Evolutionary conservation across 1,140 invertebrate species (phyloP), one percentile per base, ranked within the genome.

Genomic region (Apis laboriosa): DNA sequence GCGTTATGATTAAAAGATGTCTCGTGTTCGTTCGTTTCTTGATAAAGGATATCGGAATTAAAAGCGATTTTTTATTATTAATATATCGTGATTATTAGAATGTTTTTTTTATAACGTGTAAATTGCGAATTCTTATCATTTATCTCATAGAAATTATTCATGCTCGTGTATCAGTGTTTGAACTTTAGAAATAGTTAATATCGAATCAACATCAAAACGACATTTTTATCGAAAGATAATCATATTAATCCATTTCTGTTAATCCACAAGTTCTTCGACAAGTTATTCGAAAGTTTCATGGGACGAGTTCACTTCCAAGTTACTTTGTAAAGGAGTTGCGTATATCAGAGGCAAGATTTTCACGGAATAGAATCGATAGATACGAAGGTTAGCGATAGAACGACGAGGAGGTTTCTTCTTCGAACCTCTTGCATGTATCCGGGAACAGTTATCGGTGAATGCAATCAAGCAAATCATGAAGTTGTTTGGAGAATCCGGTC

Each of bases 401-500:
- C 49, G 75, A 61, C n/a, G 75, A 61, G 19, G 79, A 85, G 77
- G 58, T 79, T 79, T 71, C 76, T 71, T 53, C 58, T 24, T 24
- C 24, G 79, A 86, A 88, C 85, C 71, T 83, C 80, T 85, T 81
- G 80, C 87, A 64, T 83, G 82, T 86, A 89, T 88, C 84, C 85
- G 73, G 34, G 49, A 83, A 82, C 82, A 88, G 88, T 89, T 89
- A 88, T 88, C 84, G 87, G 79, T 61, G 79, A 79, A 87, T 89
- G 90, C 89, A 92, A 92, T 92, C 91, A 92, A 92, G 89, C 90
- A 92, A 92, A 92, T 92, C 92, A 92, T 92, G 85, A 92, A 91
- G 90, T 91, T 91, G 88, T 91, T 91, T 90, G 90, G 83, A 89
- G 87, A 89, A 85, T 90, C 80, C 80, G 76, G 66, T 53, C 17